Percentiles rank a stretch among this genome's conserved stretches.
phyloP scores from a whole-genome alignment of 2,113 vertebrate genomes.

The Muntiacus muntjak region DNA sequence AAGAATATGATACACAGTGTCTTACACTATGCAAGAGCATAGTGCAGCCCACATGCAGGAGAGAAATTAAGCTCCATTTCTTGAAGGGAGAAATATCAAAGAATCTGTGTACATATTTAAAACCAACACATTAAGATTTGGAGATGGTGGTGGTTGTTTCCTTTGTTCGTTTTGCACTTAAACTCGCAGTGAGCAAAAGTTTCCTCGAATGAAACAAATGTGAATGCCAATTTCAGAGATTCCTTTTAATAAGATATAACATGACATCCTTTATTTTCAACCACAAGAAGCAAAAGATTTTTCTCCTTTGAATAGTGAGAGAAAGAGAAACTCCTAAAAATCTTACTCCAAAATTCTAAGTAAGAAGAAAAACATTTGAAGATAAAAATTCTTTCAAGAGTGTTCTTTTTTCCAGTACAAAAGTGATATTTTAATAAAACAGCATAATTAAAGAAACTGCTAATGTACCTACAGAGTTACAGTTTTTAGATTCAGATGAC shows the following conservation, averaged over 20 bases:
- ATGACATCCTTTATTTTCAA: neutral
- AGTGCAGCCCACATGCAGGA: neutral
- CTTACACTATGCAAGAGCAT: neutral
- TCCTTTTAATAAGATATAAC: neutral
- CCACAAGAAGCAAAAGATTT: neutral
- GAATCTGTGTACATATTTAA: neutral
- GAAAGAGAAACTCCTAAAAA: neutral
- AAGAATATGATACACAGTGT: neutral
- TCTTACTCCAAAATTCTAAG: neutral
- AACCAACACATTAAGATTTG: neutral
- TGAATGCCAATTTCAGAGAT: neutral
- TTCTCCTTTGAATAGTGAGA: neutral
- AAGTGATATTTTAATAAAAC: neutral
- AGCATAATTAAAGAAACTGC: neutral
- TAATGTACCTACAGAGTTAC: neutral
- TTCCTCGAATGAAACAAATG: neutral
- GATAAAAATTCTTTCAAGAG: neutral
- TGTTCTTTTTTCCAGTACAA: neutral
- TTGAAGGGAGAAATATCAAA: neutral
- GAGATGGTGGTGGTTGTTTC: neutral
- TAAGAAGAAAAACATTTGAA: conserved; percentile 9
- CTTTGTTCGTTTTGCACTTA: neutral
- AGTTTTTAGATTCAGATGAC: neutral
- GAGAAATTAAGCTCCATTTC: neutral
- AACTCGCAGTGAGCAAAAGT: neutral